Conservation (phyloP, 2,113 vertebrate genomes). For the Hassar affinis region DNA sequence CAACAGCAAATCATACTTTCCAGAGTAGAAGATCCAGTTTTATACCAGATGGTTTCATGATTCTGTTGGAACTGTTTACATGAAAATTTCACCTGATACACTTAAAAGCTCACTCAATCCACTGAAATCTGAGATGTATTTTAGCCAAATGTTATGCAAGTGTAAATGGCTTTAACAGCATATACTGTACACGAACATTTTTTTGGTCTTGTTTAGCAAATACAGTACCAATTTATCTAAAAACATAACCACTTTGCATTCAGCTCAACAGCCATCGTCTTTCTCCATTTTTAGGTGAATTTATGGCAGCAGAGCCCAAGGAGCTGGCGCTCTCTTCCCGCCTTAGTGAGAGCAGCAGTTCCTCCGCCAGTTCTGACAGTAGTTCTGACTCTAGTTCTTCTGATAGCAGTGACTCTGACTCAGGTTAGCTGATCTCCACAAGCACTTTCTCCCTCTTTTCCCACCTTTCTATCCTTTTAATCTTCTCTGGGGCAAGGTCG, state of each 20-base stretch:
- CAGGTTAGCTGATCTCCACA: slow-evolving; percentile 75
- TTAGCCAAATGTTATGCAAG: neutral
- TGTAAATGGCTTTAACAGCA: no score
- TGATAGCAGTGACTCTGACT: slow-evolving; percentile 81
- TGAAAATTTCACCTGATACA: neutral
- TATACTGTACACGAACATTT: neutral
- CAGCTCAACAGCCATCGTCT: neutral
- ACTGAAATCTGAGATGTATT: neutral
- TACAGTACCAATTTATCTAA: neutral
- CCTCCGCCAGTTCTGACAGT: slow-evolving; percentile 64
- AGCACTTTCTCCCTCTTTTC: slow-evolving; percentile 24
- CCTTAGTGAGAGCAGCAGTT: slow-evolving; percentile 72
- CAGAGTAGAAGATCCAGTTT: neutral
- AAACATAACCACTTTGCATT: neutral
- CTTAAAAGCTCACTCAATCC: no score
- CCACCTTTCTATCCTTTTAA: slow-evolving; percentile 31
- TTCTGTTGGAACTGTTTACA: neutral
- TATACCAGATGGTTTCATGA: neutral
- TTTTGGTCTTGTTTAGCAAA: neutral
- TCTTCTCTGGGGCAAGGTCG: slow-evolving; percentile 4
- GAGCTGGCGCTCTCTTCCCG: slow-evolving; percentile 54
- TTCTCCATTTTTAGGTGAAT: slow-evolving; percentile 59
- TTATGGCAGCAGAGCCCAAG: neutral
- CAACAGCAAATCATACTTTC: neutral
- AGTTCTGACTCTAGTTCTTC: slow-evolving; percentile 73